Base-by-base conservation (phyloP, 2,888 invertebrate genomes). In the Azorinus chamasolen region DNA sequence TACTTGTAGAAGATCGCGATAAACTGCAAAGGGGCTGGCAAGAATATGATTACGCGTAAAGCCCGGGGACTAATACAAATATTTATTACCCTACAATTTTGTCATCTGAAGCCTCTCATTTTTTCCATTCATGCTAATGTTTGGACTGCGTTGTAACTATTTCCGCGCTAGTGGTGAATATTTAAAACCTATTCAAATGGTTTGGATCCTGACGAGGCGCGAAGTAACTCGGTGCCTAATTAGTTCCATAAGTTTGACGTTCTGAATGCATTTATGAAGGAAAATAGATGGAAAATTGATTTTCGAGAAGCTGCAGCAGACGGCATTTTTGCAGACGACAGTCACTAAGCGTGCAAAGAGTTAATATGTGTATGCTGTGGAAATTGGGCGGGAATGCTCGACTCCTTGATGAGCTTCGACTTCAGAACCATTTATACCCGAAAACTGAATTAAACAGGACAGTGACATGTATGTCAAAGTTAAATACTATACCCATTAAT, bases 1-100 rank as follows among this genome's bases (percentile, higher is more conserved):
- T 64, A 64, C 64, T 27, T 64, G 41, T 18, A 32, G 41, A 53
- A 37, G 57, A 71, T 76, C 62, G 41, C 46, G 78, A 78, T 78
- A 72, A 73, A 54, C 48, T 20, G 54, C 39, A 45, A 63, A 57
- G 59, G 73, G 78, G 78, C 48, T 64, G 72, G 73, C 53, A 57
- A 69, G 46, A 20, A 43, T 6, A n/a, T 10, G 54, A 32, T 27
- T 58, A 22, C 22, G n/a, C 48, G 64, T 64, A 73, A 72, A 69
- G 72, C 48, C 53, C 54, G 18, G 41, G 64, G 69, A 69, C 72
- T 55, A 51, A 64, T 68, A 51, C 57, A 50, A 72, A 45, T 64
- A 59, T 69, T 59, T 59, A 58, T 57, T 43, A 65, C 48, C 32
- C 46, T 25, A 39, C 43, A 65, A 46, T 59, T 58, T 55, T 75